Conservation (phyloP, 2,888 invertebrate genomes). For the Selenia dentaria region DNA sequence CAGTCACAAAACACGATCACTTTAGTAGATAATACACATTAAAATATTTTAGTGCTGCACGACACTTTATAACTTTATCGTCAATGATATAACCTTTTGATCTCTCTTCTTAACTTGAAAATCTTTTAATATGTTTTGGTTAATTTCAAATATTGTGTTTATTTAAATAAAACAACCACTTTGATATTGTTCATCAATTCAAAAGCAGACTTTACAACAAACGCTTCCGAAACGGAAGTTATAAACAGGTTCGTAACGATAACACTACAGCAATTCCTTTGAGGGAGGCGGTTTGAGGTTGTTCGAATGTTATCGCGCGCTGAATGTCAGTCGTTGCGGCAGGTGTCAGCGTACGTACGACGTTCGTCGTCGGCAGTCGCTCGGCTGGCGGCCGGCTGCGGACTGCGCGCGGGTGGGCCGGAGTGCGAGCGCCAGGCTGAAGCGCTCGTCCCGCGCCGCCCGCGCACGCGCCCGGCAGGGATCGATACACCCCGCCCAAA, state of each 20-base stretch:
- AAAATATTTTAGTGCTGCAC: conserved; percentile 46
- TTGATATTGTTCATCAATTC: conserved; percentile 35
- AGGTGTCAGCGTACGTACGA: conserved; percentile 34
- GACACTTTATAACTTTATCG: conserved; percentile 38
- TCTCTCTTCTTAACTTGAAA: background rate
- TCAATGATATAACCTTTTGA: background rate
- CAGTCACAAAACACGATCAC: conserved; percentile 76
- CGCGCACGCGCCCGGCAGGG: conserved; percentile 76
- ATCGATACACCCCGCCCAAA: conserved; percentile 81
- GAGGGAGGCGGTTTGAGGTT: conserved; percentile 68
- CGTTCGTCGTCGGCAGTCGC: conserved; percentile 56
- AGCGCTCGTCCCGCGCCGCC: conserved; percentile 55
- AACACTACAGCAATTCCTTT: conserved; percentile 71
- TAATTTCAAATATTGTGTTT: conserved; percentile 34
- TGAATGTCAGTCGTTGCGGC: conserved; percentile 68
- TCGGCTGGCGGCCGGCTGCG: conserved; percentile 75
- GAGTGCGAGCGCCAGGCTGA: conserved; percentile 57
- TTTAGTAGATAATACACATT: conserved; percentile 49
- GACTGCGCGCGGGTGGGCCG: conserved; percentile 73
- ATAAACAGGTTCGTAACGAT: conserved; percentile 49
- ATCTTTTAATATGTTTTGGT: conserved; percentile 15
- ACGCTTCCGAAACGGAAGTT: conserved; percentile 39
- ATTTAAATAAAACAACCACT: conserved; percentile 53
- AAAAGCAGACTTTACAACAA: conserved; percentile 34
- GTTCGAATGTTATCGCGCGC: conserved; percentile 69